These are phyloP conservation scores for Stegodyphus mimosarum DNA, from an alignment of 1,140 invertebrate genomes.

Conservation along the genomic window DNA sequence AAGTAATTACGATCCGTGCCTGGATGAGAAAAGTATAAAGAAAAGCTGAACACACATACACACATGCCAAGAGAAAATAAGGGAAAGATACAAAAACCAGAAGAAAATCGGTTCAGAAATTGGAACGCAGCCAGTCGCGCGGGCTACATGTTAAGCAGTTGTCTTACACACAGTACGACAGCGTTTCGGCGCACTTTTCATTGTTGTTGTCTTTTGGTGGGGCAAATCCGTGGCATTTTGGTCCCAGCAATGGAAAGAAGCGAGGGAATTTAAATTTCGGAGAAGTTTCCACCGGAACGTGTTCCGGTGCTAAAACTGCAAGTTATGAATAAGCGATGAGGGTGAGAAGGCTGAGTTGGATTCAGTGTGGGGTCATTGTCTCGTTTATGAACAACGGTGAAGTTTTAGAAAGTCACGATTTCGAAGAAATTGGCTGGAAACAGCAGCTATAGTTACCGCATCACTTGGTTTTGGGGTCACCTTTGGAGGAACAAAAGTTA, in stretches of 20 bases:
- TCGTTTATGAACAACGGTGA: too few species aligned
- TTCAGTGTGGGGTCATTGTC: neutral
- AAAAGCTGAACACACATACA: neutral
- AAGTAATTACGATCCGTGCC: neutral
- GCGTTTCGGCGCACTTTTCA: neutral
- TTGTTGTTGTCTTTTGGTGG: neutral
- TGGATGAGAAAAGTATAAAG: neutral
- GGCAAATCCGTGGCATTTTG: neutral
- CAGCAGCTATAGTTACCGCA: too few species aligned
- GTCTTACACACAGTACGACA: slow-evolving; percentile 20
- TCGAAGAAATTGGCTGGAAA: neutral
- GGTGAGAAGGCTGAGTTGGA: neutral
- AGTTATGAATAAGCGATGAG: slow-evolving; percentile 22
- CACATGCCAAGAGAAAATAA: neutral
- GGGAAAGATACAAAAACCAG: neutral
- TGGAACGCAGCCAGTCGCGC: slow-evolving; percentile 27
- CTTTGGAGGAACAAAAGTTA: too few species aligned
- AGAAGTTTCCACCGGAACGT: neutral
- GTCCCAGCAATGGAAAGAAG: too few species aligned
- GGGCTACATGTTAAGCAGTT: slow-evolving; percentile 47
- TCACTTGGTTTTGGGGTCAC: too few species aligned
- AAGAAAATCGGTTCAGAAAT: neutral
- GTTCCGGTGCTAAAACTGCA: neutral
- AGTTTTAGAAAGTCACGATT: neutral
- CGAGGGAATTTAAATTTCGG: neutral